phyloP scores from a whole-genome alignment of 2,888 invertebrate species.

The Bhutanitis thaidina region DNA sequence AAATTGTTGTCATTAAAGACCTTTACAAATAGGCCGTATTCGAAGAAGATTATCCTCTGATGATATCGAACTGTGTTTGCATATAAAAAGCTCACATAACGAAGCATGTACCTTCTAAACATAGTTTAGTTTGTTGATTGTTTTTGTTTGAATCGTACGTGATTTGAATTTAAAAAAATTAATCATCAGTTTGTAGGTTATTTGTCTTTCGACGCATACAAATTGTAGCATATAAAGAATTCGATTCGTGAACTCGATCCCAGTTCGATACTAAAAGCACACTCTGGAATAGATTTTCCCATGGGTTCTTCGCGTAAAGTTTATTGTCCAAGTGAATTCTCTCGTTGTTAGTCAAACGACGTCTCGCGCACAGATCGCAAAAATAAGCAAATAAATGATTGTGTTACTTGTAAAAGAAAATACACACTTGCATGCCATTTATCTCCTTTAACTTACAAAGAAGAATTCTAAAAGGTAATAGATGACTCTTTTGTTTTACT shows the following conservation, averaged over 20 bases:
- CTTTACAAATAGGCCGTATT: too few species aligned
- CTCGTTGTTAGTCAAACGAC: constrained; percentile 8
- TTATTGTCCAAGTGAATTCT: constrained; percentile 3
- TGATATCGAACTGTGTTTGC: too few species aligned
- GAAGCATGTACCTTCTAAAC: too few species aligned
- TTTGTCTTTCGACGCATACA: too few species aligned
- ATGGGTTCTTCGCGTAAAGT: neutral
- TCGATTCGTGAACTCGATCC: neutral
- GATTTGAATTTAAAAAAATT: too few species aligned
- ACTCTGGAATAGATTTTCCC: neutral
- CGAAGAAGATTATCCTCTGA: too few species aligned
- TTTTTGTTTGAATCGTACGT: too few species aligned
- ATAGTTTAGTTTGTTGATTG: too few species aligned
- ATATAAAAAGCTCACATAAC: too few species aligned
- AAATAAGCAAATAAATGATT: constrained; percentile 1
- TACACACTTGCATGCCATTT: neutral
- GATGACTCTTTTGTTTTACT: too few species aligned
- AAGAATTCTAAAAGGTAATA: neutral
- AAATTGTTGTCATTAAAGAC: too few species aligned
- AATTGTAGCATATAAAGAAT: neutral
- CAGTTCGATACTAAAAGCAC: neutral
- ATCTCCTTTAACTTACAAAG: neutral
- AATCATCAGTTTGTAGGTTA: too few species aligned
- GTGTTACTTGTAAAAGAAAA: neutral
- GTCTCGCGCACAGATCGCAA: neutral